Conservation (phyloP, 2,888 invertebrate genomes). For the Sphaerophoria rueppellii region DNA sequence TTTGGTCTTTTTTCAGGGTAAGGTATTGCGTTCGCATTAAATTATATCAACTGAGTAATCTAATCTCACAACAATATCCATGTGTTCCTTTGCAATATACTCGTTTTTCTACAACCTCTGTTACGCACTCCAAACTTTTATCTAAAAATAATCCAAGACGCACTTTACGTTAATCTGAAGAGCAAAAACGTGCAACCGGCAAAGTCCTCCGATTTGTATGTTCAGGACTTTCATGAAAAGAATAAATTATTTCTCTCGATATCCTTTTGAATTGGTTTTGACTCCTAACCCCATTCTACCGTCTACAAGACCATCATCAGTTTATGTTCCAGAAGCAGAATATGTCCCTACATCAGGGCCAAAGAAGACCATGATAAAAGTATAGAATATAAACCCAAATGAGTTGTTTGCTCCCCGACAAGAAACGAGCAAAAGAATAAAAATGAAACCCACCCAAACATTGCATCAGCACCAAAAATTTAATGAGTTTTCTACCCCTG, state of each 20-base stretch:
- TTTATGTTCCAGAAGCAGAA: background rate
- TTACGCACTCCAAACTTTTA: no score
- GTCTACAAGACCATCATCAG: constrained; percentile 34
- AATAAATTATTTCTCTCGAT: constrained; percentile 30
- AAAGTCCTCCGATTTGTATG: background rate
- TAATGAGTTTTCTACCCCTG: constrained; percentile 70
- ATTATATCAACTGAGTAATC: no score
- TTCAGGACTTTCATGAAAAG: background rate
- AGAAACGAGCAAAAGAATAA: constrained; percentile 5
- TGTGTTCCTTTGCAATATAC: no score
- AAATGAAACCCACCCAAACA: constrained; percentile 13
- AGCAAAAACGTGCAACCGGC: no score
- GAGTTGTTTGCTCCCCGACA: constrained; percentile 66
- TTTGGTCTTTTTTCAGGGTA: no score
- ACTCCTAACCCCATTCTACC: constrained; percentile 8
- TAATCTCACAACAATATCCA: no score
- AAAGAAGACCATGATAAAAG: background rate
- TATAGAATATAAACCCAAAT: constrained; percentile 48
- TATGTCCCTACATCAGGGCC: background rate
- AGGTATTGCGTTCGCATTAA: no score
- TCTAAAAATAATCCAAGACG: no score
- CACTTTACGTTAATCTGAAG: no score
- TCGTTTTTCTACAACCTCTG: no score
- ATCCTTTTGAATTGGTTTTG: constrained; percentile 44
- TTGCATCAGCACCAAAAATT: constrained; percentile 1